These are phyloP conservation scores for Heliconius congener DNA, from an alignment of 1,140 invertebrate species.

Conservation along the genomic window DNA sequence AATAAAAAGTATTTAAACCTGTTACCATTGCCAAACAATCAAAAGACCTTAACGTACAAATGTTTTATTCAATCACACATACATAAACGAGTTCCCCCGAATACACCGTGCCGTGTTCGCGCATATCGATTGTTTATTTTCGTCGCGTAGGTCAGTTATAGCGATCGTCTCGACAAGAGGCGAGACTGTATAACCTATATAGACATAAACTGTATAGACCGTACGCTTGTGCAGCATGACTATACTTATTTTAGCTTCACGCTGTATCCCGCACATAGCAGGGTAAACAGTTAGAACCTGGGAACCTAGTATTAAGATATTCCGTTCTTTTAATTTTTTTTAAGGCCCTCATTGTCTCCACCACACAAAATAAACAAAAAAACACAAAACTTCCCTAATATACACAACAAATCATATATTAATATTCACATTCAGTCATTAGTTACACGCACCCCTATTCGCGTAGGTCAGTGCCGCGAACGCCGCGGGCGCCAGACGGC, in stretches of 20 bases:
- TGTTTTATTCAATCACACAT: not conserved
- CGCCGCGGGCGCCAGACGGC: constrained; percentile 6
- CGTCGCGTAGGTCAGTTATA: constrained; percentile 42
- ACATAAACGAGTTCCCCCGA: not conserved
- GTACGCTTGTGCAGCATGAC: not conserved
- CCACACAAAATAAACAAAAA: too few species aligned
- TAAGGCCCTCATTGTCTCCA: too few species aligned
- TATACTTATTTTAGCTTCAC: not conserved
- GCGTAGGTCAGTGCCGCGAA: constrained; percentile 7
- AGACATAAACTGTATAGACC: not conserved
- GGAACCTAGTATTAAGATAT: too few species aligned
- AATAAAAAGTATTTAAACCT: not conserved
- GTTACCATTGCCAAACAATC: not conserved
- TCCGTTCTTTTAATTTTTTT: too few species aligned
- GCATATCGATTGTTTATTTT: constrained; percentile 43
- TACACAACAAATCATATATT: too few species aligned
- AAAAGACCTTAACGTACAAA: not conserved
- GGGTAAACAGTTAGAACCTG: too few species aligned
- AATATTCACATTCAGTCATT: not conserved
- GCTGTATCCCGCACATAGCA: too few species aligned
- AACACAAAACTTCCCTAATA: too few species aligned
- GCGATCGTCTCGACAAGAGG: constrained; percentile 25
- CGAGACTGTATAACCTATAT: constrained; percentile 7
- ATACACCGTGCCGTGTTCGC: not conserved
- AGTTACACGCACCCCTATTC: not conserved